Conservation (phyloP, 1,140 invertebrate genomes). For the Hylaeus volcanicus region DNA sequence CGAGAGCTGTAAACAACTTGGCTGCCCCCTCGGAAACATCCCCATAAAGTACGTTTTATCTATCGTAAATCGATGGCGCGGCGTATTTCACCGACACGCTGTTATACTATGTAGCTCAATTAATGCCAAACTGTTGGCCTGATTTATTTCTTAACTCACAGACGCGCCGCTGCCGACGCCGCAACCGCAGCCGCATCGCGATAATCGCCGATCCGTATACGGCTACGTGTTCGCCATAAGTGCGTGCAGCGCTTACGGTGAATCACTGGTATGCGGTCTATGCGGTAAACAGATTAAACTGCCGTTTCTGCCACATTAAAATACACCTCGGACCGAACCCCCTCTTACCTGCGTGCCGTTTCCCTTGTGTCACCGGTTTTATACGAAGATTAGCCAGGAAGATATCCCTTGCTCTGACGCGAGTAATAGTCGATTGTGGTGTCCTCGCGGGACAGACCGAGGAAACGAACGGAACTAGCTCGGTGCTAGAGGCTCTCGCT, state of each 20-base stretch:
- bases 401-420: conserved; percentile 34
- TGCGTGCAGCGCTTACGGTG: conserved; percentile 42
- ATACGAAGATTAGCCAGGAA: conserved; percentile 31
- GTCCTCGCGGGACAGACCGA: conserved; percentile 1
- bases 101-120: conserved; percentile 79
- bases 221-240: conserved; percentile 42
- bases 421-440: conserved; percentile 49
- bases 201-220: conserved; percentile 63
- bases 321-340: neutral
- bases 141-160: conserved; percentile 78
- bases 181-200: conserved; percentile 51
- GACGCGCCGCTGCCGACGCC: conserved; percentile 25
- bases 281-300: conserved; percentile 53
- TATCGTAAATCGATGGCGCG: conserved; percentile 79
- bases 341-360: neutral
- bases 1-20: conserved; percentile 74
- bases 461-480: conserved; percentile 11
- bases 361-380: neutral
- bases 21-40: conserved; percentile 74
- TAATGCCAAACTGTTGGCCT: conserved; percentile 78
- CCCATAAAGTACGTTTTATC: conserved; percentile 80
- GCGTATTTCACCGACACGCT: conserved; percentile 75
- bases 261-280: conserved; percentile 42
- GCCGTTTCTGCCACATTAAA: conserved; percentile 40
- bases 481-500: neutral